phyloP scores from a whole-genome alignment of 2,113 vertebrate genomes.

The Rana temporaria region DNA sequence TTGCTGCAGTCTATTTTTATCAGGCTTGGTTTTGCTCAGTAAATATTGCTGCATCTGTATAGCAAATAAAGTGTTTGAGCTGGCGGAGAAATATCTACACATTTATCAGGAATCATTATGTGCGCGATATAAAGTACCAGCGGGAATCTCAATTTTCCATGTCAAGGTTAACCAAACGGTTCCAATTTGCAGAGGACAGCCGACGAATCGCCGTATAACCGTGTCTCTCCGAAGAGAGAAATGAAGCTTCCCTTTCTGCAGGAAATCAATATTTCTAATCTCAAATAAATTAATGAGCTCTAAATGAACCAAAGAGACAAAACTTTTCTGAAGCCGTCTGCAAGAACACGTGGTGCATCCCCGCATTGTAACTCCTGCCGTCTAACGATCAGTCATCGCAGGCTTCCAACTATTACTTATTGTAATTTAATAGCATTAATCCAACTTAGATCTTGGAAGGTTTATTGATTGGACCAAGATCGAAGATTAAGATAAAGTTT shows the following conservation, averaged over 20 bases:
- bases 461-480: constrained; percentile 20
- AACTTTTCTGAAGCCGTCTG: not conserved
- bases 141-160: not conserved
- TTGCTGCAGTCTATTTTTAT: too few species aligned
- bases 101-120: constrained; percentile 7
- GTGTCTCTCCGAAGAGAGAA: not conserved
- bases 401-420: constrained; percentile 14
- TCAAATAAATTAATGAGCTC: constrained; percentile 30
- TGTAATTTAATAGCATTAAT: constrained; percentile 12
- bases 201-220: not conserved
- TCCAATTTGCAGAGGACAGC: not conserved
- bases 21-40: not conserved
- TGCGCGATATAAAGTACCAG: not conserved
- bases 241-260: constrained; percentile 6
- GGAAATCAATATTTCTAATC: constrained; percentile 43
- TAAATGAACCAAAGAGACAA: constrained; percentile 6
- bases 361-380: not conserved
- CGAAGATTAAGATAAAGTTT: constrained; percentile 34
- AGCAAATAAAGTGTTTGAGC: not conserved
- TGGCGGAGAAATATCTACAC: not conserved
- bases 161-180: not conserved
- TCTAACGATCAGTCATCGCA: constrained; percentile 9
- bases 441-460: constrained; percentile 12
- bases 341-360: not conserved
- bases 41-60: too few species aligned